Evolutionary conservation across 1,140 invertebrate species (phyloP), one percentile per base, ranked within the genome.

Genomic region (Eurosta solidaginis): DNA sequence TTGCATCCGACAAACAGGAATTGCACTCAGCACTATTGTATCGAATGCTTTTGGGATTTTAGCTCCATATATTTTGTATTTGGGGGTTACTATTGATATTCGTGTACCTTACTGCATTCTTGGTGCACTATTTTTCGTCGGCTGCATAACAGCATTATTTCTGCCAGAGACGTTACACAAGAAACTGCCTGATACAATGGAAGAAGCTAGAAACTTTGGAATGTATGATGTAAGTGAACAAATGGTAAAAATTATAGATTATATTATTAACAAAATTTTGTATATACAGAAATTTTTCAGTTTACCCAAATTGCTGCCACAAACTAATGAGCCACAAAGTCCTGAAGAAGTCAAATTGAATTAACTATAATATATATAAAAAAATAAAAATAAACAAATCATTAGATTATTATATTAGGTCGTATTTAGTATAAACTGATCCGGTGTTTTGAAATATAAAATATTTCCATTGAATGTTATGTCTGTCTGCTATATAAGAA

Each of bases 141-240:
- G 91, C 20, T 91, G 90, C 4, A 84, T 90, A 3, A 81, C 90
- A 0, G 90, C 90, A 4, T 81, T 93, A 2, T 91, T 93, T 76
- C 87, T 95, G 27, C 93, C 93, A 0, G 93, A 95, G 88, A 94
- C 93, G 0, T 85, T 93, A 22, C 91, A 93, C 78, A 89, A 91
- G 68, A 91, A 91, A 79, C 88, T 94, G 36, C 93, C 93, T n/a
- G 92, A 93, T 80, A 93, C 93, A 4, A 83, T 94, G 22, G 88
- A 92, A 75, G 92, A 95, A 81, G 93, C 92, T 1, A 90, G 92
- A 81, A 86, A 91, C 22, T 94, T 94, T 82, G 92, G 93, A 25
- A 90, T 88, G 77, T 88, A 91, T 81, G 91, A 93, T 81, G 86
- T 88, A 81, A 84, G 85, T 54, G 0, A 36, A 27, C 49, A n/a